Base-by-base conservation (phyloP, 1,140 invertebrate genomes). In the Oryctes rhinoceros region DNA sequence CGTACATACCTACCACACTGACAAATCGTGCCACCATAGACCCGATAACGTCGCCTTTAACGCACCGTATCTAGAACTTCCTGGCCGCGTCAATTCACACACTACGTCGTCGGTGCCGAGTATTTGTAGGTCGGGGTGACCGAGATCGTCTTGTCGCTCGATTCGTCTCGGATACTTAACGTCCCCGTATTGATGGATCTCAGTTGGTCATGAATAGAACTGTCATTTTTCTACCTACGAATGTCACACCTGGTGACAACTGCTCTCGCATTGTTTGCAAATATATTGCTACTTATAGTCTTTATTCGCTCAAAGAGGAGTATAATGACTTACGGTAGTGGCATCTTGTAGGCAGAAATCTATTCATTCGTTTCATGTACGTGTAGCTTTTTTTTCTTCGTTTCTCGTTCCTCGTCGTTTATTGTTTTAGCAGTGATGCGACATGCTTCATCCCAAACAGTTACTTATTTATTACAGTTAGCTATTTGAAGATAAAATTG, bases 241-340 rank as follows among this genome's bases (percentile, higher is more conserved):
- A 71, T 71, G 65, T 71, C 65, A 71, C 65, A 71, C 65, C 65
- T 71, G 65, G 65, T 71, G 65, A 71, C 65, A 71, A 71, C 65
- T 71, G 65, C 65, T 71, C 65, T 71, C 65, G 6, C 65, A 71
- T 71, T 71, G 65, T 71, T 71, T 71, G 65, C 65, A 71, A 71
- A 71, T 71, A 71, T 71, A 71, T 71, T 71, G 65, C 65, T 71
- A 71, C 65, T 71, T 71, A 71, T 71, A 71, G 65, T 71, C 65
- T 71, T 71, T 71, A 20, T 71, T 71, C 65, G 18, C 65, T 35
- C 20, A 71, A 37, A 71, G 65, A 37, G 65, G 24, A 71, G 20
- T 71, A 71, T 71, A 71, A 71, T 71, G 65, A 71, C 65, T 71
- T 71, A 71, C 20, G 65, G 65, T 71, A 71, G 65, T 71, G 20